phyloP scores from a whole-genome alignment of 2,113 vertebrate species.

The Isichthys henryi region DNA sequence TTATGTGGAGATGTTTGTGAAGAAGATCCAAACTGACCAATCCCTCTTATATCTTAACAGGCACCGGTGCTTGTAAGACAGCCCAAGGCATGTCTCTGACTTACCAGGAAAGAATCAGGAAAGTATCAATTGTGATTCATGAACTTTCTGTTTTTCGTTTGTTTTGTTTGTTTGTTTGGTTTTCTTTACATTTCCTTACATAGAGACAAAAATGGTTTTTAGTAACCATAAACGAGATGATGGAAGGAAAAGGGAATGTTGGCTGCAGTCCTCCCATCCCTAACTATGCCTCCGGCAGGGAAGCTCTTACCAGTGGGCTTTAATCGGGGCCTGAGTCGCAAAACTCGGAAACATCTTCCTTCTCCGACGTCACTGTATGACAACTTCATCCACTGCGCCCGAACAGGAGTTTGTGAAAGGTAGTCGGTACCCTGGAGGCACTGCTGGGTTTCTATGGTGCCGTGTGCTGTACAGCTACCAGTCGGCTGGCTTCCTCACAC shows the following conservation, averaged over 20 bases:
- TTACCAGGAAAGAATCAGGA: neutral
- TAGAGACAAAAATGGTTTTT: neutral
- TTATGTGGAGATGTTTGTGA: neutral
- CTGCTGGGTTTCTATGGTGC: neutral
- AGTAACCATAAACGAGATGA: neutral
- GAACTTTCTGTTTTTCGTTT: neutral
- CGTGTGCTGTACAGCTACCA: neutral
- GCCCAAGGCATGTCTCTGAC: neutral
- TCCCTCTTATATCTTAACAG: neutral
- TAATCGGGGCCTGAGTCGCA: neutral
- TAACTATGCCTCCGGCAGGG: neutral
- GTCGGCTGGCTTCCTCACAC: conserved; percentile 63
- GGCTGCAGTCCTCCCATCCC: neutral
- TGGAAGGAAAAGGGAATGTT: conserved; percentile 10
- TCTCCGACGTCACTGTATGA: neutral
- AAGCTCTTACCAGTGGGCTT: neutral
- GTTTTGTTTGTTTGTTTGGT: neutral
- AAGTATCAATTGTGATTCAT: neutral
- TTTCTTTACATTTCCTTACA: neutral
- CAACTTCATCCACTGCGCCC: neutral
- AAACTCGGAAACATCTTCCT: neutral
- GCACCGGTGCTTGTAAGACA: neutral
- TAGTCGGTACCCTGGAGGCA: neutral
- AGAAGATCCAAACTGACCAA: neutral
- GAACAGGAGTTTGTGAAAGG: neutral